Base-by-base conservation (phyloP, 2,113 vertebrate genomes). In the Brachyhypopomus gauderio region DNA sequence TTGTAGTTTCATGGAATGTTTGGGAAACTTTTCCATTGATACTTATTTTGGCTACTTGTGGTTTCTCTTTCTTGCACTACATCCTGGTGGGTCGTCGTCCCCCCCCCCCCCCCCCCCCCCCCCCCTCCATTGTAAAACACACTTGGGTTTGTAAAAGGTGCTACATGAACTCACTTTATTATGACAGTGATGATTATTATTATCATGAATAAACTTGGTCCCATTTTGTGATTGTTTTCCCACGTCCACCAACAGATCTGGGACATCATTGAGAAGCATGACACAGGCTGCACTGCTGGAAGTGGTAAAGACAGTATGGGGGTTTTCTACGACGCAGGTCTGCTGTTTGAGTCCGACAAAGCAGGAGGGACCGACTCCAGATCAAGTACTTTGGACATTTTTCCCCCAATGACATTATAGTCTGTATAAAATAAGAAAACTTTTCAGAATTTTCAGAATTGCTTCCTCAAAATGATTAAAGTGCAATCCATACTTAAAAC, bases 251-350 rank as follows among this genome's bases (percentile, higher is more conserved):
- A 34, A 27, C 59, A 93, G 93, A 73, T 94, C 80, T 93, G 92
- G 93, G 87, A 91, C 30, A 23, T 77, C 0, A 85, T 93, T 16
- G 92, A 93, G 77, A 79, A 90, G 45, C 77, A 89, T 8, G 92
- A 93, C 80, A 87, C 89, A 5, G 92, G 89, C 67, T 93, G 92
- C 75, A 90, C 91, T 0, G 84, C 87, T 0, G 91, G 92, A 25
- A 88, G 93, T 22, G 92, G 92, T 4, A 85, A 56, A 9, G 76
- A 93, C 75, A 79, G 74, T 16, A 84, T 92, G 79, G 89, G 85
- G 1, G 91, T 93, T 64, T 92, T 93, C 83, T 87, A 80, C 22
- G 91, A 92, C 3, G 91, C 93, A 20, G 92, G 93, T 0, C 14
- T 93, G 83, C 71, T 90, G 77, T 86, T 93, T 70, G 72, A 82